These are phyloP conservation scores for Tetheella fluctuosa DNA, from an alignment of 2,888 invertebrate species.

Conservation along the genomic window DNA sequence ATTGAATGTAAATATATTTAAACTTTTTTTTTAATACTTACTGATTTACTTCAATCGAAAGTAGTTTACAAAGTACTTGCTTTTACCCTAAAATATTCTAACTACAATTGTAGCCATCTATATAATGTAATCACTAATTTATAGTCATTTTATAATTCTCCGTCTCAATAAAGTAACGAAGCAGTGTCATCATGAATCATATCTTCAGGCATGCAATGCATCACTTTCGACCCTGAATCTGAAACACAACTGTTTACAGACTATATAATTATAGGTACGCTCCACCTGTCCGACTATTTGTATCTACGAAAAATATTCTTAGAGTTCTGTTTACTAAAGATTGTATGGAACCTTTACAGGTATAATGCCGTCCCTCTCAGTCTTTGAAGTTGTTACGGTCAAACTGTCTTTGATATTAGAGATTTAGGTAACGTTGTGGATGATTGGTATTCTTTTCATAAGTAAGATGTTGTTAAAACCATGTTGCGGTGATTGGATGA, in stretches of 20 bases:
- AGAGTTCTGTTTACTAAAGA: not conserved
- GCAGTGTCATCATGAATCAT: slow-evolving; percentile 1
- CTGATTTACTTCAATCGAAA: too few species aligned
- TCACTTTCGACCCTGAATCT: slow-evolving; percentile 5
- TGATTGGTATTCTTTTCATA: not conserved
- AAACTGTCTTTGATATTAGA: slow-evolving; percentile 4
- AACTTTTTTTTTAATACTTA: too few species aligned
- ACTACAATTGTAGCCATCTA: too few species aligned
- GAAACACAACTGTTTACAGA: slow-evolving; percentile 10
- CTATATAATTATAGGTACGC: not conserved
- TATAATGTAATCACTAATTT: too few species aligned
- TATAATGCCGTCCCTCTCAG: not conserved
- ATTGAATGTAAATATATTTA: too few species aligned
- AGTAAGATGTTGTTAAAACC: not conserved
- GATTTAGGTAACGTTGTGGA: slow-evolving; percentile 1
- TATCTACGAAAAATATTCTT: not conserved
- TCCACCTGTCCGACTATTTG: slow-evolving; percentile 4
- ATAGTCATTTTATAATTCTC: not conserved
- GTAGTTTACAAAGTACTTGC: too few species aligned
- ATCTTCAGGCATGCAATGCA: not conserved
- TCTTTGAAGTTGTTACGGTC: not conserved
- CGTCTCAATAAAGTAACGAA: not conserved
- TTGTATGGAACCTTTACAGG: not conserved
- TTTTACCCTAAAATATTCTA: too few species aligned
- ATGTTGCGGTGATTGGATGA: too few species aligned